Conservation (phyloP, 2,888 invertebrate genomes). For the Ormyrus rosae region DNA sequence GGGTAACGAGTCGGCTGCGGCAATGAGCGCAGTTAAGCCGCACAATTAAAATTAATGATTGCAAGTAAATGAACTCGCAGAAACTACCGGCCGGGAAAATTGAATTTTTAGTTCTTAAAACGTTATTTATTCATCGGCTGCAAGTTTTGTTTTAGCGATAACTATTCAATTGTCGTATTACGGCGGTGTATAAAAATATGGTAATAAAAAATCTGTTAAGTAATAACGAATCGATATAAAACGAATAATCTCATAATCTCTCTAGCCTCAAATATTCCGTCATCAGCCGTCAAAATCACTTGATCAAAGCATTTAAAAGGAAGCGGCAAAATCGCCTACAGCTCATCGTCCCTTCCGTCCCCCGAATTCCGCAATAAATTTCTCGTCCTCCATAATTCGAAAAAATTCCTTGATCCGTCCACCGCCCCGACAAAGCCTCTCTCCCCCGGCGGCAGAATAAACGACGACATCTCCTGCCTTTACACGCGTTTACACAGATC, state of each 20-base stretch:
- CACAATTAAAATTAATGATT: too few relatives aligned
- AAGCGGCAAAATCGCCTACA: background rate
- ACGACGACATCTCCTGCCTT: background rate
- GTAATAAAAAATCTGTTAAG: too few relatives aligned
- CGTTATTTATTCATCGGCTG: too few relatives aligned
- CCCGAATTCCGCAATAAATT: slow-evolving; percentile 26
- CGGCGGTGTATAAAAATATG: too few relatives aligned
- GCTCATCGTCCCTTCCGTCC: slow-evolving; percentile 18
- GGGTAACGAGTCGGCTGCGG: too few relatives aligned
- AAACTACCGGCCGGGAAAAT: too few relatives aligned
- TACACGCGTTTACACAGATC: background rate
- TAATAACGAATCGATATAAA: too few relatives aligned
- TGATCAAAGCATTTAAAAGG: background rate
- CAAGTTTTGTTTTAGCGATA: too few relatives aligned
- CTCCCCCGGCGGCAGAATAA: background rate
- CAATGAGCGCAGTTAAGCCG: too few relatives aligned
- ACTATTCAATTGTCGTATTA: too few relatives aligned
- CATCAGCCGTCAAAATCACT: background rate
- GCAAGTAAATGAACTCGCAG: too few relatives aligned
- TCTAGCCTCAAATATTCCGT: background rate
- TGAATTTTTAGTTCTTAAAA: too few relatives aligned
- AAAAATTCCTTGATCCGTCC: slow-evolving; percentile 24
- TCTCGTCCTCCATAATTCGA: background rate
- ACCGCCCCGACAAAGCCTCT: background rate
- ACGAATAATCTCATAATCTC: slow-evolving; percentile 1